Conservation (phyloP, 2,888 invertebrate species). For the Stenodema calcarata region DNA sequence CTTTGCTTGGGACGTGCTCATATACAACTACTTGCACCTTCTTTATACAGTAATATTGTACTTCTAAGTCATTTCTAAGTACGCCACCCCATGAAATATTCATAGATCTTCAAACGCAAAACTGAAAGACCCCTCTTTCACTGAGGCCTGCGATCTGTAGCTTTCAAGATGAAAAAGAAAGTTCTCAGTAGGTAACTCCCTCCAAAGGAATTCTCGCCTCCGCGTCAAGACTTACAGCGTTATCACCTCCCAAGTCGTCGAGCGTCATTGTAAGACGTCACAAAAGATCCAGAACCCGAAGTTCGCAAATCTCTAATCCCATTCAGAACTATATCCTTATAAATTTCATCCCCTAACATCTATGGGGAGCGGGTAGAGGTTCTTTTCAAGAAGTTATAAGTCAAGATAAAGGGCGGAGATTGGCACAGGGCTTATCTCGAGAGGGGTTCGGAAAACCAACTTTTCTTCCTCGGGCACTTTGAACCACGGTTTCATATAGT, state of each 20-base stretch:
- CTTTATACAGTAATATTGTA: neutral
- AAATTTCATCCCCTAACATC: neutral
- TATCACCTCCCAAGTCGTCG: neutral
- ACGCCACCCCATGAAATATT: neutral
- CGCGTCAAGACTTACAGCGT: neutral
- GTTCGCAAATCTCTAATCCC: neutral
- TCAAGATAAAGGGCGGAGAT: neutral
- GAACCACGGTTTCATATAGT: neutral
- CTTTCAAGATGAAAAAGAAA: neutral
- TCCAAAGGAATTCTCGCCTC: neutral
- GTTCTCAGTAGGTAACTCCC: neutral
- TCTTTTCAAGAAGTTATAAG: constrained; percentile 2
- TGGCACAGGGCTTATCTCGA: neutral
- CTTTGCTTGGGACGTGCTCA: neutral
- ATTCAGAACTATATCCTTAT: constrained; percentile 2
- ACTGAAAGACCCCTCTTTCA: neutral
- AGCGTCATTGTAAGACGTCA: neutral
- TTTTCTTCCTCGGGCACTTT: neutral
- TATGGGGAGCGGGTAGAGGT: neutral
- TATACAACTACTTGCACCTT: neutral
- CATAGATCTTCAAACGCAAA: neutral
- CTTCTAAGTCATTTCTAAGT: too few species aligned
- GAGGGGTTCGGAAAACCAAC: neutral
- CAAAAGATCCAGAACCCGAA: neutral
- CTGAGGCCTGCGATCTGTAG: neutral